Conservation (phyloP, 2,797 vertebrate genomes). For the Xenentodon cancila region DNA sequence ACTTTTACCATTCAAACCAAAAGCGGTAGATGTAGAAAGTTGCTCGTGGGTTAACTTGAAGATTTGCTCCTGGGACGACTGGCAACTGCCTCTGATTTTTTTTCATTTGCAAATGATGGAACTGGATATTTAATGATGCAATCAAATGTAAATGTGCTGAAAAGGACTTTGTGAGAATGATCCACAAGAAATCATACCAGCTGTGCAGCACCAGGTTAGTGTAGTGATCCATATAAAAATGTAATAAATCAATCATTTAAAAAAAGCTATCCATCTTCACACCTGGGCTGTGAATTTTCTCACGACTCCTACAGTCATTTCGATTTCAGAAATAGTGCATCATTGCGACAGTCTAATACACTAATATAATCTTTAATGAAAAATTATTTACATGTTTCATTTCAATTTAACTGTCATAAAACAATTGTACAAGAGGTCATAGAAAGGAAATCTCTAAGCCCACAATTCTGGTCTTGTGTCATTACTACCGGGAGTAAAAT, state of each 20-base stretch:
- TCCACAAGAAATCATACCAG: background rate
- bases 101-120: background rate
- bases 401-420: background rate
- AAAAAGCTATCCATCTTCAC: constrained; percentile 5
- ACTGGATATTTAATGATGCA: constrained; percentile 1
- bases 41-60: no score
- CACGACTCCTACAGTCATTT: constrained; percentile 25
- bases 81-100: background rate
- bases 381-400: background rate
- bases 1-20: no score
- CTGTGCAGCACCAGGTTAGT: background rate
- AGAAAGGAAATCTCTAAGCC: no score
- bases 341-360: background rate
- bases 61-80: no score
- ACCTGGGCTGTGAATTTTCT: constrained; percentile 36
- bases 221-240: background rate
- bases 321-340: constrained; percentile 16
- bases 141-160: constrained; percentile 17
- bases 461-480: background rate
- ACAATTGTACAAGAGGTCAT: background rate
- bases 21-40: no score
- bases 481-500: constrained; percentile 12
- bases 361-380: no score
- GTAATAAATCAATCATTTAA: background rate
- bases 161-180: background rate